A percentile compares a stretch with the other conserved stretches of the same genome.
phyloP scores from a whole-genome alignment of 1,140 invertebrate genomes.

The Trichonephila clavata region DNA sequence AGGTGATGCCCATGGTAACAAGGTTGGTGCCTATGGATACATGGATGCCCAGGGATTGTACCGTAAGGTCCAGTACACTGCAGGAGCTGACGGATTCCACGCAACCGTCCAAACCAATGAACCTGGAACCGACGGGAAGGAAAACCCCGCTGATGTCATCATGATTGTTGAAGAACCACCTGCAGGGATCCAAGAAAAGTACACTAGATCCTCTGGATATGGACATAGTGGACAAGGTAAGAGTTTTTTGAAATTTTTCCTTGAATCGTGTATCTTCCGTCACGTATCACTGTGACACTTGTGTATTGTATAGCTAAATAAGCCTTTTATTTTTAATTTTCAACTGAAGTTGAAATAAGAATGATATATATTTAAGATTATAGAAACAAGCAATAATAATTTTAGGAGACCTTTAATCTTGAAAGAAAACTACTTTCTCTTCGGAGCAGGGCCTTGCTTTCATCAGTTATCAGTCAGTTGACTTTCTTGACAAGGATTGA shows the following conservation, averaged over 20 bases:
- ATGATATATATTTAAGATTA: no score
- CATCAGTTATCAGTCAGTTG: no score
- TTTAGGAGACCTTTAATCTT: no score
- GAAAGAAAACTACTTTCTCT: no score
- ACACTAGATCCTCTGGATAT: background rate
- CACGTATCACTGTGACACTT: no score
- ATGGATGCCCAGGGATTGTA: slow-evolving; percentile 52
- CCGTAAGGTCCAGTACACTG: slow-evolving; percentile 53
- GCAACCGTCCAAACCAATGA: slow-evolving; percentile 68
- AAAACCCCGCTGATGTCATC: slow-evolving; percentile 69
- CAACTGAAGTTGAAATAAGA: no score
- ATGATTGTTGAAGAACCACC: slow-evolving; percentile 68
- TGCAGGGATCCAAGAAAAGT: slow-evolving; percentile 65
- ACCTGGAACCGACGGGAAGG: slow-evolving; percentile 57
- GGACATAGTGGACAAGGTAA: background rate
- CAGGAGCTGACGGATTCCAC: slow-evolving; percentile 36
- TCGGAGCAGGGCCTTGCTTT: no score
- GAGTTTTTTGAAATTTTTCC: background rate
- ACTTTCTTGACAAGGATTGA: no score
- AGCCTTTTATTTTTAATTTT: no score
- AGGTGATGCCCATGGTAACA: slow-evolving; percentile 42
- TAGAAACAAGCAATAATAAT: no score
- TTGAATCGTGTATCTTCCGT: no score
- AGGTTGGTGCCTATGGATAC: slow-evolving; percentile 38
- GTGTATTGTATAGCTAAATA: no score